phyloP scores from a whole-genome alignment of 1,140 invertebrate genomes.

The Orius insidiosus region DNA sequence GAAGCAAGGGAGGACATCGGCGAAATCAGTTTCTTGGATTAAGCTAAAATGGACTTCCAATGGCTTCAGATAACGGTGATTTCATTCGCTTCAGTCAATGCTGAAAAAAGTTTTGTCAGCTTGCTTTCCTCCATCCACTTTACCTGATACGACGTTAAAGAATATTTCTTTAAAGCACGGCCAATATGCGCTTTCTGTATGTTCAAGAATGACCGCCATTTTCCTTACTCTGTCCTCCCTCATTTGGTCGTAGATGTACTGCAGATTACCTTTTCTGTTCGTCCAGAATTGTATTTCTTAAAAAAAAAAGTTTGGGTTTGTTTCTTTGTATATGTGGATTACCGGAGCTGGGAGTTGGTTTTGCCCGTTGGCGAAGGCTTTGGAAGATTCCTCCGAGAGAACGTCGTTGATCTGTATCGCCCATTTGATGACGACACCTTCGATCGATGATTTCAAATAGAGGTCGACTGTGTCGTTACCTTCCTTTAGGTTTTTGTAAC shows the following conservation, averaged over 20 bases:
- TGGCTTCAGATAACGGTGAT: slow-evolving; percentile 75
- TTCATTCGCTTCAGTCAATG: slow-evolving; percentile 76
- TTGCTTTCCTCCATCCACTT: slow-evolving; percentile 13
- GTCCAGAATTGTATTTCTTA: slow-evolving; percentile 68
- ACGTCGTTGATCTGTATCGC: slow-evolving; percentile 84
- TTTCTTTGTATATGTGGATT: slow-evolving; percentile 14
- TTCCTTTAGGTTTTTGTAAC: slow-evolving; percentile 40
- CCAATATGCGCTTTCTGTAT: slow-evolving; percentile 82
- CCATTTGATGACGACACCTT: slow-evolving; percentile 93
- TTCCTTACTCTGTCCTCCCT: slow-evolving; percentile 63
- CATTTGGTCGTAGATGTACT: slow-evolving; percentile 82
- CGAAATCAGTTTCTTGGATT: slow-evolving; percentile 71
- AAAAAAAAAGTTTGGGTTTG: slow-evolving; percentile 21
- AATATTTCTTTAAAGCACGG: slow-evolving; percentile 73
- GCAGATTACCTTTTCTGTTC: slow-evolving; percentile 47
- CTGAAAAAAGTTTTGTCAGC: slow-evolving; percentile 27
- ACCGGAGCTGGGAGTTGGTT: slow-evolving; percentile 71
- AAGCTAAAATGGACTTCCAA: slow-evolving; percentile 60
- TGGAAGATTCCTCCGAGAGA: slow-evolving; percentile 66
- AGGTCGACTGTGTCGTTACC: slow-evolving; percentile 36
- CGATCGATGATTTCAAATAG: slow-evolving; percentile 79
- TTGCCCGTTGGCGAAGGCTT: slow-evolving; percentile 57
- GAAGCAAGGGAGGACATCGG: slow-evolving; percentile 55
- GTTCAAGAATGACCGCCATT: slow-evolving; percentile 80
- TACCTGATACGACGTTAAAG: slow-evolving; percentile 57